Base-by-base conservation (phyloP, 2,888 invertebrate genomes). In the Cyaniris semiargus region DNA sequence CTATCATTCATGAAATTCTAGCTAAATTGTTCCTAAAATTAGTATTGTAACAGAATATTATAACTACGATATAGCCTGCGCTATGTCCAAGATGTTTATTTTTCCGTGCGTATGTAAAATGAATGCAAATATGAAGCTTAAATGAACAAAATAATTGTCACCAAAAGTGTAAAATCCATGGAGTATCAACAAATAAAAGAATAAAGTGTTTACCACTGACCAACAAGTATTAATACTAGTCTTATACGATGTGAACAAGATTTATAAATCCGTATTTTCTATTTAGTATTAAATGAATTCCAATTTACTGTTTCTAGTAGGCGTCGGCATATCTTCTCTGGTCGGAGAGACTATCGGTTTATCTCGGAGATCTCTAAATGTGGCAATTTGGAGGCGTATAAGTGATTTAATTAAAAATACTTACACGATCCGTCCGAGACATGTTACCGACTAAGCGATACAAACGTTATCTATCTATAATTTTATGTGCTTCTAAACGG, bases 401-500 rank as follows among this genome's bases (percentile, higher is more conserved):
- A 86, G 87, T 88, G 86, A 86, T 86, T 86, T 83, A 85, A 84
- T 87, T 86, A 86, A 85, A 86, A 86, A 88, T 85, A 86, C 84
- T 83, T 85, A 85, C 88, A 85, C 83, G 71, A 71, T 72, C 58
- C 85, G 84, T 85, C 86, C 88, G 84, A 83, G 86, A 85, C 85
- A 86, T 83, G 83, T 82, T 83, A 85, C 86, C 85, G 87, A 84
- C 81, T 88, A 91, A 88, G 89, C 90, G 86, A 88, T 88, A 86
- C 85, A 86, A 85, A 85, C 83, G 84, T 92, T 93, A 93, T 93
- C 93, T 90, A 74, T 85, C 89, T 82, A 88, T 90, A 90, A 90
- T 90, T 92, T 92, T 92, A 92, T 93, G 90, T 89, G 88, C 87
- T 88, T 90, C 91, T 91, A 92, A 93, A 93, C 89, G 90, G 88